phyloP scores from a whole-genome alignment of 1,140 invertebrate species.

The Pissodes strobi region DNA sequence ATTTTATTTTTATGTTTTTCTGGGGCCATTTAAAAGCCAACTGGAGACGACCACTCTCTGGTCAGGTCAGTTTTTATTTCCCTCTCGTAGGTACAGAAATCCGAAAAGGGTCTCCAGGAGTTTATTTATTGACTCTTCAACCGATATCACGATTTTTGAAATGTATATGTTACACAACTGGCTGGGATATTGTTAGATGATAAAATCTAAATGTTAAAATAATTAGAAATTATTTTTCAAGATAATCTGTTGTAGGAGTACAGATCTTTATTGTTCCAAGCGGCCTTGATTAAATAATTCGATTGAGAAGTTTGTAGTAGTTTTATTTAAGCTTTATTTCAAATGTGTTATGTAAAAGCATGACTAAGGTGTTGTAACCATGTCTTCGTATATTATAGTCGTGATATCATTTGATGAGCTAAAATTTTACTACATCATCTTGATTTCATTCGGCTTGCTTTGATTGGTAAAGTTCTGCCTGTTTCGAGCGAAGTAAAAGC shows the following conservation, averaged over 20 bases:
- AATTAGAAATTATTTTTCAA: constrained; percentile 10
- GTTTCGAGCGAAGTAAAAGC: no score
- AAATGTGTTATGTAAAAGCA: no score
- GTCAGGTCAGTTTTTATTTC: constrained; percentile 23
- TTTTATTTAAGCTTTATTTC: no score
- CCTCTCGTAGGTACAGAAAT: constrained; percentile 6
- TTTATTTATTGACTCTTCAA: constrained; percentile 4
- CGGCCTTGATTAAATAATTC: no score
- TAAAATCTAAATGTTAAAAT: constrained; percentile 18
- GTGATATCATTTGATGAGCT: no score
- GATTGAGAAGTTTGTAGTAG: no score
- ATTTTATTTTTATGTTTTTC: constrained; percentile 25
- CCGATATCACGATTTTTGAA: not conserved
- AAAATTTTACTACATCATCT: no score
- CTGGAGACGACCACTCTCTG: not conserved
- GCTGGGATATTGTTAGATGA: constrained; percentile 1
- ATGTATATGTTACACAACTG: not conserved
- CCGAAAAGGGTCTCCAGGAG: not conserved
- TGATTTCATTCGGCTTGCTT: no score
- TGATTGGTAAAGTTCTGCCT: no score
- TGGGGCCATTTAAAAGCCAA: constrained; percentile 1
- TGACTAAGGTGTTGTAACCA: no score
- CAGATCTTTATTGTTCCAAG: no score
- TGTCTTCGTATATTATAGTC: no score
- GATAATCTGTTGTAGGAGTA: constrained; percentile 9